phyloP scores from a whole-genome alignment of 2,113 vertebrate species.

The Australoheros scitulus region DNA sequence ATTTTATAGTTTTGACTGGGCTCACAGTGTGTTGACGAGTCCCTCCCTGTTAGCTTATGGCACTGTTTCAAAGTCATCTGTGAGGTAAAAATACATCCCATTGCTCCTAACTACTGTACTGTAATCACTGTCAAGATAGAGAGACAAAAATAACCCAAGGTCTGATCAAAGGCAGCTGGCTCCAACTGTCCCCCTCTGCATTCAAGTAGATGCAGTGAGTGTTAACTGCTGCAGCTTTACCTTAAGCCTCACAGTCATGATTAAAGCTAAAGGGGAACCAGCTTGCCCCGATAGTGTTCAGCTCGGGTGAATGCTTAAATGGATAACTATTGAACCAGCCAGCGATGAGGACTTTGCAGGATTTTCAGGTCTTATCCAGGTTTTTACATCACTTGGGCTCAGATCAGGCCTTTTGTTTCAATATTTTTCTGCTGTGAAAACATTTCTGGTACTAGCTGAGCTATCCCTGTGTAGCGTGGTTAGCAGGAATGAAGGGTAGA shows the following conservation, averaged over 20 bases:
- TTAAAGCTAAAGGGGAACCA: slow-evolving; percentile 6
- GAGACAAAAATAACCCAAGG: slow-evolving; percentile 39
- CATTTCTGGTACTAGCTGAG: neutral
- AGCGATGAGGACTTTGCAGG: neutral
- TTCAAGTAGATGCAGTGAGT: slow-evolving; percentile 21
- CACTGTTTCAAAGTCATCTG: neutral
- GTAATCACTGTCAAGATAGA: slow-evolving; percentile 15
- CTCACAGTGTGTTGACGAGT: neutral
- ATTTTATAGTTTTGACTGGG: neutral
- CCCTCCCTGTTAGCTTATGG: neutral
- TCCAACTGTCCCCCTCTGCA: slow-evolving; percentile 7
- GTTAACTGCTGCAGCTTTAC: slow-evolving; percentile 8
- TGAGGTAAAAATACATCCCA: slow-evolving; percentile 18
- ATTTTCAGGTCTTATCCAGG: neutral
- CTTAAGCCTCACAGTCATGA: neutral
- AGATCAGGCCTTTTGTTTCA: neutral
- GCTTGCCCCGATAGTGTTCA: neutral
- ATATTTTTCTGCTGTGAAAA: neutral
- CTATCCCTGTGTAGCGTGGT: neutral
- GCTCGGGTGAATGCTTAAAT: neutral
- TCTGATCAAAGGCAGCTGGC: slow-evolving; percentile 48
- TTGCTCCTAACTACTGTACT: slow-evolving; percentile 1
- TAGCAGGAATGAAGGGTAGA: slow-evolving; percentile 3
- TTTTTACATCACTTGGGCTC: neutral
- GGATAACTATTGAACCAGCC: neutral